Percentiles rank a stretch among this genome's conserved stretches.
Evolutionary conservation across 2,888 invertebrate species (phyloP).

Genomic region (Colostygia pectinataria): DNA sequence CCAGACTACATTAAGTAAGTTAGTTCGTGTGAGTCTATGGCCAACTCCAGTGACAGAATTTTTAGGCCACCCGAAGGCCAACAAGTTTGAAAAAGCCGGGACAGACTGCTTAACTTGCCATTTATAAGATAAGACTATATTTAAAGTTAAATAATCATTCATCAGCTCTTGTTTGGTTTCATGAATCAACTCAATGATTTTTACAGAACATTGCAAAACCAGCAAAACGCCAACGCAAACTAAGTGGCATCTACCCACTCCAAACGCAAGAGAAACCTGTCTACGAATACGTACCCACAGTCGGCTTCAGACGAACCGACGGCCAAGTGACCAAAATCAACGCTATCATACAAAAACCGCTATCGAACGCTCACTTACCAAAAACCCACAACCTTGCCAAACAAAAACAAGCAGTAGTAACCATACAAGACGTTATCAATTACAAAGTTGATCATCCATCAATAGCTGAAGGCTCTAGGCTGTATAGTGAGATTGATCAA

Average conservation of each 20-base stretch:
- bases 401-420: slow-evolving; percentile 18
- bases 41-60: too few relatives aligned
- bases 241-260: slow-evolving; percentile 62
- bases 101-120: too few relatives aligned
- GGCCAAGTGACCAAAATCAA: slow-evolving; percentile 58
- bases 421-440: slow-evolving; percentile 45
- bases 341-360: slow-evolving; percentile 52
- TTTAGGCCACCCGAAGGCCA: too few relatives aligned
- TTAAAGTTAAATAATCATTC: too few relatives aligned
- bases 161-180: too few relatives aligned
- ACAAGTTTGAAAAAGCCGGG: too few relatives aligned
- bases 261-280: slow-evolving; percentile 29
- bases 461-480: background rate
- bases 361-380: slow-evolving; percentile 15
- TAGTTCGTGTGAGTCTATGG: too few relatives aligned
- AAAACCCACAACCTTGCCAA: background rate
- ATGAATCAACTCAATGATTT: too few relatives aligned
- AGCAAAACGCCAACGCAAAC: slow-evolving; percentile 40
- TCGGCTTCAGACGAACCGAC: slow-evolving; percentile 49
- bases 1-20: too few relatives aligned
- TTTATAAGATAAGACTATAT: too few relatives aligned
- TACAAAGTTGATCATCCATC: slow-evolving; percentile 9
- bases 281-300: slow-evolving; percentile 34
- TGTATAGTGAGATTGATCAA: background rate
- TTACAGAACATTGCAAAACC: slow-evolving; percentile 23